These are phyloP conservation scores for Leuctra nigra DNA, from an alignment of 2,888 invertebrate genomes.

Conservation along the genomic window DNA sequence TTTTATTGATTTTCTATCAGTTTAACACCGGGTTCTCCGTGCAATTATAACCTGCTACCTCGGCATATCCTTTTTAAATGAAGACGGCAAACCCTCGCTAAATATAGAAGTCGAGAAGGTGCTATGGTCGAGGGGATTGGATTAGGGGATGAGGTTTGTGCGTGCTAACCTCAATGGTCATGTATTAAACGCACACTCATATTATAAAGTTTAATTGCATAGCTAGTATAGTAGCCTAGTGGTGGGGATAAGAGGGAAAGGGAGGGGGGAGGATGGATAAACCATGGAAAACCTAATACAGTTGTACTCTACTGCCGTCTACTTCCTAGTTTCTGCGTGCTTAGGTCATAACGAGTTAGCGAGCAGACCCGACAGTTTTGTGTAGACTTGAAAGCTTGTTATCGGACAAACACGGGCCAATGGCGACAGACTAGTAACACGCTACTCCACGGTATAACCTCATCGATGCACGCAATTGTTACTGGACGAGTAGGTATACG, in stretches of 20 bases:
- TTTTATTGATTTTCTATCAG: no score
- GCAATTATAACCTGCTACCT: no score
- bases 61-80: neutral
- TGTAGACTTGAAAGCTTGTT: constrained; percentile 7
- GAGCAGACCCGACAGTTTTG: neutral
- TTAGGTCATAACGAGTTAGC: neutral
- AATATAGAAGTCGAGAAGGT: neutral
- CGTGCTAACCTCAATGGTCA: constrained; percentile 1
- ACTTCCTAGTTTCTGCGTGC: constrained; percentile 8
- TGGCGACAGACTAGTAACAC: constrained; percentile 14
- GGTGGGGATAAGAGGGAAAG: neutral
- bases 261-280: neutral
- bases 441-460: neutral
- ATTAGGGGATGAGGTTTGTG: neutral
- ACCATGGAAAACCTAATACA: constrained; percentile 3
- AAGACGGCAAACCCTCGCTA: neutral
- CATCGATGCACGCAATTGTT: neutral
- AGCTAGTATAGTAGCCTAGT: no score
- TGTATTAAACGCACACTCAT: constrained; percentile 14
- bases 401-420: constrained; percentile 12
- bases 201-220: constrained; percentile 15
- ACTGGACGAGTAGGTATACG: neutral
- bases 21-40: no score
- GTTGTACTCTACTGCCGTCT: constrained; percentile 5
- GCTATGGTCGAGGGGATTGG: no score